phyloP scores from a whole-genome alignment of 2,113 vertebrate species.

The Perccottus glenii region DNA sequence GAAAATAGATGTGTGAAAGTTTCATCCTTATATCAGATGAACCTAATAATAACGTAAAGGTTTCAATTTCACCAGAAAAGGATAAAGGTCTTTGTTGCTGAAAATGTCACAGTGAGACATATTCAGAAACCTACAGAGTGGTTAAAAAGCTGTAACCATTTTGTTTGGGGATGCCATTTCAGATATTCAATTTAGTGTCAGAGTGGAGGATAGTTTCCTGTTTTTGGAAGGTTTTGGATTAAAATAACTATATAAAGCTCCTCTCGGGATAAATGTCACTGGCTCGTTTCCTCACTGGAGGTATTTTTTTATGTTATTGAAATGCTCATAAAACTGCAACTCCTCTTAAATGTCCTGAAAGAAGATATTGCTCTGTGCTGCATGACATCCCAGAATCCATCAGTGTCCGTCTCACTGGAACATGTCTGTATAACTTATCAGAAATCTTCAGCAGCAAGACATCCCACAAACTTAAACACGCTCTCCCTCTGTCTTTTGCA shows the following conservation, averaged over 20 bases:
- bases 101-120: too few species aligned
- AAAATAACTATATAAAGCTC: background rate
- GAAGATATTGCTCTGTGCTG: slow-evolving; percentile 5
- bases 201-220: background rate
- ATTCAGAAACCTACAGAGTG: too few species aligned
- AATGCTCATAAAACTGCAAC: slow-evolving; percentile 30
- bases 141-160: too few species aligned
- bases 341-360: background rate
- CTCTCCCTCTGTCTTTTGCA: slow-evolving; percentile 55
- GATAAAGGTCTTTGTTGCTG: too few species aligned
- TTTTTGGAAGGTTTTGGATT: slow-evolving; percentile 9
- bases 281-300: slow-evolving; percentile 45
- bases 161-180: too few species aligned
- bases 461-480: slow-evolving; percentile 7
- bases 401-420: background rate
- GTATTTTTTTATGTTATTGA: slow-evolving; percentile 22
- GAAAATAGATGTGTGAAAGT: too few species aligned
- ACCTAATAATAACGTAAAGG: too few species aligned
- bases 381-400: background rate
- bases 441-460: background rate
- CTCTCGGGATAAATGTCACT: slow-evolving; percentile 32
- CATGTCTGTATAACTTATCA: background rate
- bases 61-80: too few species aligned
- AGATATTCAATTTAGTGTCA: too few species aligned
- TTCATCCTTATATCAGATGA: too few species aligned